Evolutionary conservation across 2,113 vertebrate genomes (phyloP).

Genomic region (Tragelaphus scriptus): DNA sequence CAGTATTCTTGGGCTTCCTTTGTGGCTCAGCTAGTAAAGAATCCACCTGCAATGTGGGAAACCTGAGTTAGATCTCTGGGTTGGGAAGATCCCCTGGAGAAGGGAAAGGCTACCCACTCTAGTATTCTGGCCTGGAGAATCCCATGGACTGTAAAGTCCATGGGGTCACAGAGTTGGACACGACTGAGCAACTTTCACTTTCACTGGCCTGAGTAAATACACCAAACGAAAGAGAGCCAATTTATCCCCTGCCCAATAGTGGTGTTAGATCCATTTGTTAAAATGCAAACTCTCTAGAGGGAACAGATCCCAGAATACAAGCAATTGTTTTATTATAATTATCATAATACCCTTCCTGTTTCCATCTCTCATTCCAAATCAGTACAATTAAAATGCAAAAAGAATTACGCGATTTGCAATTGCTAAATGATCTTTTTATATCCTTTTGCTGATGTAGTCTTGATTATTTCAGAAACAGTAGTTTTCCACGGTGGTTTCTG

Average conservation of each 20-base stretch:
- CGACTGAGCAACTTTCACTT: neutral
- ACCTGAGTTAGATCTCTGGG: neutral
- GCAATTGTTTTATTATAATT: conserved; percentile 45
- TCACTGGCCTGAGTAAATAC: neutral
- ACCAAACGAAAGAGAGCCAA: neutral
- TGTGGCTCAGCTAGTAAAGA: neutral
- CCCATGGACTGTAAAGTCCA: neutral
- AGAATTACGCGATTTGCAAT: conserved; percentile 13
- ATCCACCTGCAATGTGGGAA: neutral
- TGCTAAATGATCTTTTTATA: conserved; percentile 51
- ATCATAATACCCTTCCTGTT: conserved; percentile 13
- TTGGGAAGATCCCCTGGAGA: neutral
- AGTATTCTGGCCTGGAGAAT: neutral
- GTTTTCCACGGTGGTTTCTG: neutral
- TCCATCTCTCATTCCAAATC: conserved; percentile 34
- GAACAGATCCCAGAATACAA: conserved; percentile 21
- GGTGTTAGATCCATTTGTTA: conserved; percentile 25
- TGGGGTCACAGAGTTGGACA: neutral
- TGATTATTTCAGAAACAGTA: conserved; percentile 49
- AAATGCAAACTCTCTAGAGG: neutral
- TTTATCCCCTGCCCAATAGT: neutral
- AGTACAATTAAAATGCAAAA: conserved; percentile 60
- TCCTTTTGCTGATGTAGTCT: conserved; percentile 23
- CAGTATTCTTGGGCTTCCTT: neutral
- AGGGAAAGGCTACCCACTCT: neutral